Evolutionary conservation across 1,140 invertebrate species (phyloP).

Genomic region (Drosophila yakuba): DNA sequence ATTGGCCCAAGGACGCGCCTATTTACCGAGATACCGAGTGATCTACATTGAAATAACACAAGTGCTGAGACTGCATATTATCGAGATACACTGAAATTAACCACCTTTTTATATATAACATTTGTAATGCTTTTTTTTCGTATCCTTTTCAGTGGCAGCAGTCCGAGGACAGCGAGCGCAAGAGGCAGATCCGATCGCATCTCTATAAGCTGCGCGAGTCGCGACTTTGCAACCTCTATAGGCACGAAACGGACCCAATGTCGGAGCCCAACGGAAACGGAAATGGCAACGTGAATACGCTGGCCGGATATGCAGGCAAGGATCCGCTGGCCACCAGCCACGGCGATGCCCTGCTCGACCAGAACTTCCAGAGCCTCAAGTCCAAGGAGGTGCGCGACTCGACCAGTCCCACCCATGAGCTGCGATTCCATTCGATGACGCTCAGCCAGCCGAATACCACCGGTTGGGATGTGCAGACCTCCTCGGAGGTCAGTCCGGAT

Average conservation of each 20-base stretch:
- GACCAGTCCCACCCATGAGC: slow-evolving; percentile 88
- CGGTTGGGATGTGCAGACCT: slow-evolving; percentile 85
- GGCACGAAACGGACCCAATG: slow-evolving; percentile 72
- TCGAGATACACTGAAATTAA: neutral
- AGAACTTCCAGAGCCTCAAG: slow-evolving; percentile 91
- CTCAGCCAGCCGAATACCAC: slow-evolving; percentile 77
- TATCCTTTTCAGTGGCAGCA: slow-evolving; percentile 90
- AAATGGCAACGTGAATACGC: slow-evolving; percentile 22
- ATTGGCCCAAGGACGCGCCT: slow-evolving; percentile 70
- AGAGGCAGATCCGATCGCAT: slow-evolving; percentile 93
- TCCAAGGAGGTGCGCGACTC: slow-evolving; percentile 91
- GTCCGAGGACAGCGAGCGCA: slow-evolving; percentile 92
- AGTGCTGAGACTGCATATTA: neutral
- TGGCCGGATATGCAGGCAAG: slow-evolving; percentile 68
- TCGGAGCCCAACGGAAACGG: slow-evolving; percentile 79
- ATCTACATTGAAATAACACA: neutral
- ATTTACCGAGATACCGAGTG: neutral
- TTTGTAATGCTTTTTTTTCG: neutral
- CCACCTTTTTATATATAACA: too few species aligned
- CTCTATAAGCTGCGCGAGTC: slow-evolving; percentile 93
- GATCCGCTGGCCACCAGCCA: slow-evolving; percentile 86
- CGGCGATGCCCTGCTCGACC: slow-evolving; percentile 89
- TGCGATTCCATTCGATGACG: slow-evolving; percentile 79
- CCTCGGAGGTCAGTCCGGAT: slow-evolving; percentile 84
- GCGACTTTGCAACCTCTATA: slow-evolving; percentile 89